Evolutionary conservation across 2,797 vertebrate genomes (phyloP), one percentile per base, ranked within the genome.

Genomic region (Halcyon badia): DNA sequence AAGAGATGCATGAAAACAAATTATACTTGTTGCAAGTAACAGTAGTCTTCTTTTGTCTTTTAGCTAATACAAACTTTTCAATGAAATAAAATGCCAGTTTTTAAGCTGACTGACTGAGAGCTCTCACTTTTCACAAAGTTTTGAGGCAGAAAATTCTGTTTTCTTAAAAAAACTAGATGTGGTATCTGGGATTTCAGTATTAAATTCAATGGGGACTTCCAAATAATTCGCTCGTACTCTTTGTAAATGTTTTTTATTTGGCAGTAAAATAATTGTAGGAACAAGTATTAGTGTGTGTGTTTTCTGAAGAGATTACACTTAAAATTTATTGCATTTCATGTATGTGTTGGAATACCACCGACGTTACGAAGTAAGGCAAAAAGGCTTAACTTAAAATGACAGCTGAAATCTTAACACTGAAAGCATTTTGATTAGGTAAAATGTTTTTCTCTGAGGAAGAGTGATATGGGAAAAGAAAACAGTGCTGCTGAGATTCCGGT

Each of bases 401-500:
- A 82, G 86, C 31, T 83, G 65, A 85, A 91, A 56, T 77, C 71
- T 93, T 80, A 90, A 51, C 79, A 41, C 78, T 31, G 2, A 89
- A 94, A 95, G 81, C 83, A 80, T 75, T 64, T 52, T 93, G 81
- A 84, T 84, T 83, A 64, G 52, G 76, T 89, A 49, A 76, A 68
- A 70, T 33, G 19, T 51, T 15, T 35, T 87, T 77, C 31, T 70
- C 41, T 64, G 51, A 71, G 89, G 44, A 84, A 85, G 69, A 65
- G 70, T 31, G 83, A 91, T 95, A 81, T 84, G 90, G 90, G 90
- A 93, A 96, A 96, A 70, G 84, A 94, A 77, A 37, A 89, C 91
- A 51, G 68, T 87, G 64, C 64, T 80, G 84, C 54, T 61, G 56
- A 68, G 65, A 71, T 96, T 93, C 65, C 65, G 78, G 21, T 41